Evolutionary conservation across 2,888 invertebrate genomes (phyloP), one percentile per base, ranked within the genome.

Genomic region (Cotesia congregata): DNA sequence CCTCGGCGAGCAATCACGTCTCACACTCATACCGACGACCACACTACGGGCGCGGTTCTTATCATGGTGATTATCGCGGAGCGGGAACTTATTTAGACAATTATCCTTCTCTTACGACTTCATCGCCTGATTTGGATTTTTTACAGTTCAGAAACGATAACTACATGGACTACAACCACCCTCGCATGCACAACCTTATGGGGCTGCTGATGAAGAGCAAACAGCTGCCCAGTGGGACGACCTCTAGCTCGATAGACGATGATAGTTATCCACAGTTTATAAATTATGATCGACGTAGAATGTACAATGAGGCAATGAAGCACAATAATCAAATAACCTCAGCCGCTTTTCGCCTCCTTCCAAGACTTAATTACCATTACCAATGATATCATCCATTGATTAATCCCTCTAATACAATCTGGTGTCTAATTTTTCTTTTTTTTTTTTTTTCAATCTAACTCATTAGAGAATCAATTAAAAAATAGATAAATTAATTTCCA

Each of bases 141-240:
- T 79, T 77, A 6, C 78, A 69, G 64, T 65, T 80, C 4, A 79
- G 83, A 4, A 77, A 74, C 60, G 84, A 87, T 5, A 73, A 80
- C n/a, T 80, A 77, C 50, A 12, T 7, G 50, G 85, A 86, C 15
- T 77, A 85, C 2, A 88, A 88, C 77, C 86, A 88, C 72, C 87
- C 87, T 0, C 83, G 86, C 76, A 85, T 84, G 70, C 89, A 89
- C 68, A 89, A 89, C 79, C 82, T 87, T 2, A 74, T 88, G 3
- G 88, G 88, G 1, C 72, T 88, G 1, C 71, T 88, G n/a, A 89
- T 88, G 88, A 89, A 89, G 75, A 88, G 87, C 72, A 88, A 86
- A 41, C 86, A 86, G 38, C 73, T 89, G 2, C 89, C 89, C 9
- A 12, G 12, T 50, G 12, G 50, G 2, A 50, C 50, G 9, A 50